These are phyloP conservation scores for Elysia chlorotica DNA, from an alignment of 1,140 invertebrate species.

Conservation along the genomic window DNA sequence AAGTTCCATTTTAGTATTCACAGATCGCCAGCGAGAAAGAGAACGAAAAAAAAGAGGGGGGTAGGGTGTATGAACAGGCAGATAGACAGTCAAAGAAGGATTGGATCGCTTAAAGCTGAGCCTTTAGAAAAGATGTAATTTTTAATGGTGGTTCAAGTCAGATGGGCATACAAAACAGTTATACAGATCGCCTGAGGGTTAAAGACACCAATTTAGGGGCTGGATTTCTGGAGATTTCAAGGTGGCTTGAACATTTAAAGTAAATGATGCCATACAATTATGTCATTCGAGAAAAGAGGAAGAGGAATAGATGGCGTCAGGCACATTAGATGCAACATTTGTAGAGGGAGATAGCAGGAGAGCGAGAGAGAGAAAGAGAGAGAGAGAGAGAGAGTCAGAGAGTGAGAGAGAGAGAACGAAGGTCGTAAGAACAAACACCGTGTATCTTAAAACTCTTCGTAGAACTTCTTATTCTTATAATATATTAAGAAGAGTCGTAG, in stretches of 20 bases:
- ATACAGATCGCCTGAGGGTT: background rate
- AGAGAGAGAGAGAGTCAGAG: too few species aligned
- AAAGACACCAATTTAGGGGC: background rate
- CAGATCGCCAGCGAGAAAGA: too few species aligned
- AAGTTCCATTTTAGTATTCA: too few species aligned
- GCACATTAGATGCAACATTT: background rate
- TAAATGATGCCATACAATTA: background rate
- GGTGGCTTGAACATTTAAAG: background rate
- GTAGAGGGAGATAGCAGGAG: background rate
- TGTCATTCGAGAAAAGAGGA: background rate
- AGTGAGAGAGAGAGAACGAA: too few species aligned
- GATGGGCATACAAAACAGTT: too few species aligned
- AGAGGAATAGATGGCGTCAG: background rate
- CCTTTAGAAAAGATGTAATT: background rate
- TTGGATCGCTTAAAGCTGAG: background rate
- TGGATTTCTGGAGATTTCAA: background rate
- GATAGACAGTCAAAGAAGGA: background rate
- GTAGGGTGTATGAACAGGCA: background rate
- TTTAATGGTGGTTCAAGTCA: background rate
- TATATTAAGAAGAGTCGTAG: background rate
- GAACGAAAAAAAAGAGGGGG: background rate
- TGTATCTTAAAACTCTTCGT: background rate
- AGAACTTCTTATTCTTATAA: background rate
- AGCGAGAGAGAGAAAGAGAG: background rate
- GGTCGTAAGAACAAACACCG: too few species aligned